Percentiles rank a stretch among this genome's conserved stretches.
These are phyloP conservation scores for Cyphotilapia sp. DNA, from an alignment of 2,113 vertebrate genomes.

Conservation along the genomic window DNA sequence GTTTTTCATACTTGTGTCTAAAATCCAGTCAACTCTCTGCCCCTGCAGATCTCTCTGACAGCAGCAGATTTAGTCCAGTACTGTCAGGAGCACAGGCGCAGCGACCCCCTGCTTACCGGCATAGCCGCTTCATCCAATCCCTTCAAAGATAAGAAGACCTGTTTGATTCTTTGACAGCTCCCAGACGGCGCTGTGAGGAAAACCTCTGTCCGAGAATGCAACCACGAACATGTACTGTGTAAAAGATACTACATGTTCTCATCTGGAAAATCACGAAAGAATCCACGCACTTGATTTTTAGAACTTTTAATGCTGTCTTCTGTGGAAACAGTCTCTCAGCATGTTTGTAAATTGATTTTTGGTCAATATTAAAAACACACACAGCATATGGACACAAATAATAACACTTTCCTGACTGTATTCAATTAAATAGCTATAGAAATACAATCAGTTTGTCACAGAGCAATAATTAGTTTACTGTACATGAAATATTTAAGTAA, in stretches of 20 bases:
- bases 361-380: neutral
- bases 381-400: neutral
- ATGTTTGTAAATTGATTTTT: neutral
- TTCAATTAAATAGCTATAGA: neutral
- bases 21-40: neutral
- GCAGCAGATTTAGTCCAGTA: conserved; percentile 75
- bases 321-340: neutral
- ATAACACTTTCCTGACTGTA: neutral
- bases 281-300: neutral
- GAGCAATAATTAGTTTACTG: neutral
- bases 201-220: no score
- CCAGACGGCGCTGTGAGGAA: neutral
- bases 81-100: conserved; percentile 74
- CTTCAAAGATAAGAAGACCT: conserved; percentile 81
- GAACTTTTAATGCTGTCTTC: neutral
- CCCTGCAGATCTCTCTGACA: conserved; percentile 74
- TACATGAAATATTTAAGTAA: neutral
- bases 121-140: conserved; percentile 77
- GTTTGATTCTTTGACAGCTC: conserved; percentile 64
- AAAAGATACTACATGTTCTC: neutral
- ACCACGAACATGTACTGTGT: neutral
- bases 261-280: neutral
- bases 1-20: neutral
- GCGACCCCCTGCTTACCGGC: conserved; percentile 76
- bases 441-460: neutral